These are phyloP conservation scores for Standfussiana lucernea DNA, from an alignment of 2,888 invertebrate genomes.

Conservation along the genomic window DNA sequence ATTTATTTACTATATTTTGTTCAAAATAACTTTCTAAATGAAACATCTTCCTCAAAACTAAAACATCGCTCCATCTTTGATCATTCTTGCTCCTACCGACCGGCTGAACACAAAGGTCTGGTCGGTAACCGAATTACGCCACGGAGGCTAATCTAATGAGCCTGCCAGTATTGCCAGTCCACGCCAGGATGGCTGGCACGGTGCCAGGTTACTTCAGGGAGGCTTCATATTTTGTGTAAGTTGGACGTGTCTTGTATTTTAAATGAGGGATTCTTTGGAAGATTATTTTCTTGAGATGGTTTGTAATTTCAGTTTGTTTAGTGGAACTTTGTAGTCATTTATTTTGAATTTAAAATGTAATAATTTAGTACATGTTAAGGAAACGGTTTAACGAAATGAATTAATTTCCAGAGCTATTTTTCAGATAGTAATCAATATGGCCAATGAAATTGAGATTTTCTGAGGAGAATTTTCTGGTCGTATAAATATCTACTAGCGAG, in stretches of 20 bases:
- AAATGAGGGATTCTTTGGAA: conserved; percentile 45
- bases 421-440: neutral
- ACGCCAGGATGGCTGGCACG: conserved; percentile 30
- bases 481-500: neutral
- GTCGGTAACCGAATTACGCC: conserved; percentile 53
- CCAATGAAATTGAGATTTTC: no score
- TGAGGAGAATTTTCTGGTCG: neutral
- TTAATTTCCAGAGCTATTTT: neutral
- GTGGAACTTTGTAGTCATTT: no score
- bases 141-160: conserved; percentile 59
- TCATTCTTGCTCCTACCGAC: conserved; percentile 1
- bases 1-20: no score
- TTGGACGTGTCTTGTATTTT: conserved; percentile 50
- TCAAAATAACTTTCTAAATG: neutral
- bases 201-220: conserved; percentile 41
- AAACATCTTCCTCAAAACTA: neutral
- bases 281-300: conserved; percentile 28
- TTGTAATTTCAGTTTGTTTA: conserved; percentile 25
- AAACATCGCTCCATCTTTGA: conserved; percentile 8
- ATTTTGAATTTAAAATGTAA: neutral
- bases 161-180: conserved; percentile 19
- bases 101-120: conserved; percentile 45
- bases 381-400: neutral
- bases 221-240: conserved; percentile 51
- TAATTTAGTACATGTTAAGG: neutral